Base-by-base conservation (phyloP, 1,140 invertebrate genomes). In the Sitophilus oryzae region DNA sequence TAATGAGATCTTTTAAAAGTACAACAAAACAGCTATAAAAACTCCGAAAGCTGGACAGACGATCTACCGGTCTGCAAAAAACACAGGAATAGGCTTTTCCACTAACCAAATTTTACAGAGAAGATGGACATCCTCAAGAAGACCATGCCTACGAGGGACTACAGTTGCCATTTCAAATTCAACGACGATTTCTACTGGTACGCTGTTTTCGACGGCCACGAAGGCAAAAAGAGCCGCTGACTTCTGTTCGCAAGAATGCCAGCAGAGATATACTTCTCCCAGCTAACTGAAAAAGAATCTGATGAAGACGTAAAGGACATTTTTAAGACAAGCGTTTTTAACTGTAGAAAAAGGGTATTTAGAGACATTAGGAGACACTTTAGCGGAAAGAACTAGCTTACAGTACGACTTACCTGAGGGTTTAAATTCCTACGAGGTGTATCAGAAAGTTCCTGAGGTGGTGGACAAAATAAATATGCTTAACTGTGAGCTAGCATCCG, bases 131-230 rank as follows among this genome's bases (percentile, higher is more conserved):
- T 61, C 74, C 82, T 36, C 77, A 82, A 62, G 82, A 86, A 64
- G 83, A 84, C 56, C 84, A 89, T 70, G 77, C 81, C 18, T 89
- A 85, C 72, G 90, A 93, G 71, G n/a, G 91, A 93, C 67, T 76
- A 82, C 54, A 90, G 86, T 74, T 92, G 91, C 73, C 88, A 91
- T 69, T 90, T 86, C 66, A 79, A 79, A 49, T 79, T 85, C 35
- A 83, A 86, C 63, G 82, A 87, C 58, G 75, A 69, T 72, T 75
- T 73, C 5, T 84, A 74, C 68, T 74, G 93, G 11, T 95, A 94
- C 78, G 90, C 89, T 30, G 82, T 95, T 20, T 95, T 93, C 76
- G 90, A 94, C 73, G 90, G 91, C 0, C 86, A 93, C 66, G 85
- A 89, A 74, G 88, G 89, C 0, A 76, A 79, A 42, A 79, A 83